Conservation (phyloP, 2,888 invertebrate genomes). For the Rotaria socialis region DNA sequence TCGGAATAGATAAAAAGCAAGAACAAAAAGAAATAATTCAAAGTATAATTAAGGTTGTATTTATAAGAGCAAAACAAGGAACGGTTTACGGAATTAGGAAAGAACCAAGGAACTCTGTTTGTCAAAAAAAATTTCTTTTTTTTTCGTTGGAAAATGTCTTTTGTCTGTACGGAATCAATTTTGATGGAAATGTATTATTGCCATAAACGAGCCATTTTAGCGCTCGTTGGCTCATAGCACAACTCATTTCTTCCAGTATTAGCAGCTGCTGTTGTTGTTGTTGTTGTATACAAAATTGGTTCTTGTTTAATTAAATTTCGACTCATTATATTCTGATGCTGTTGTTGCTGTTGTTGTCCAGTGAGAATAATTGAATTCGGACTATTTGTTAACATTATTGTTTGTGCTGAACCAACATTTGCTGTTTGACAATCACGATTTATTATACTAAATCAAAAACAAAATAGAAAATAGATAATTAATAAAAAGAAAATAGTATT, state of each 20-base stretch:
- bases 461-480: not conserved
- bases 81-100: conserved; percentile 26
- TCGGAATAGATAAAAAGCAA: conserved; percentile 32
- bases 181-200: conserved; percentile 26
- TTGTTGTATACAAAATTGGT: not conserved
- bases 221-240: not conserved
- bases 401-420: not conserved
- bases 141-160: not conserved
- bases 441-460: not conserved
- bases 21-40: not conserved
- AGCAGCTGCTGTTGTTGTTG: not conserved
- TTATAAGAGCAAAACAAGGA: not conserved
- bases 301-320: conserved; percentile 23
- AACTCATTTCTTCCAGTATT: conserved; percentile 1
- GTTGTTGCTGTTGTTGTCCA: conserved; percentile 5
- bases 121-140: not conserved
- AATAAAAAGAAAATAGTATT: not conserved
- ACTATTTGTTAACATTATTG: conserved; percentile 33
- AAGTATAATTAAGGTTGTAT: not conserved
- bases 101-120: conserved; percentile 18
- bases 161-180: not conserved
- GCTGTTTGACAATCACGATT: conserved; percentile 22
- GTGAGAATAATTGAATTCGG: conserved; percentile 24
- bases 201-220: not conserved
- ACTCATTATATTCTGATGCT: not conserved